These are phyloP conservation scores for Drosophila ogumai DNA, from an alignment of 1,140 invertebrate species.

Conservation along the genomic window DNA sequence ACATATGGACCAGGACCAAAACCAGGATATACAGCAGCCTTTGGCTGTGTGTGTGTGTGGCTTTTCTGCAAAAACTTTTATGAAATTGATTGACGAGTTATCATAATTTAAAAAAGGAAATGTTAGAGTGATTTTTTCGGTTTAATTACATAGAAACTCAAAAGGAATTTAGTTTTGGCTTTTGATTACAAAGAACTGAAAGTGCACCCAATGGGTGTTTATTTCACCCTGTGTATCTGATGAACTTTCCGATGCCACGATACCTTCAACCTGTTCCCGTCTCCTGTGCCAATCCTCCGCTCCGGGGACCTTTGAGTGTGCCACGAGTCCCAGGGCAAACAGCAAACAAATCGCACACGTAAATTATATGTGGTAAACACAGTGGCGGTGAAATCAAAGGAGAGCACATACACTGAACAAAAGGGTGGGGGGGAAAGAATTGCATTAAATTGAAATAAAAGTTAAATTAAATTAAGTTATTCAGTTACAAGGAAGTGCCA, in stretches of 20 bases:
- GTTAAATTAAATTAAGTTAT: neutral
- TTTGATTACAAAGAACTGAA: conserved; percentile 19
- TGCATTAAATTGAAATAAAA: too few species aligned
- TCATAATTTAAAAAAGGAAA: neutral
- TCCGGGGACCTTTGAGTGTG: conserved; percentile 17
- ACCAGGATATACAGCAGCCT: neutral
- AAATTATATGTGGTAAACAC: conserved; percentile 44
- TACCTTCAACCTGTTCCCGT: neutral
- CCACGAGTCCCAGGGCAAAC: conserved; percentile 13
- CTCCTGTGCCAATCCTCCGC: neutral
- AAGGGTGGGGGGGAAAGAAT: neutral
- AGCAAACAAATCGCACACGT: conserved; percentile 44
- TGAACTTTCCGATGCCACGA: conserved; percentile 1
- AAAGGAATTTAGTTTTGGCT: neutral
- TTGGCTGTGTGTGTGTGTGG: neutral
- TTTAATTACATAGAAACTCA: neutral
- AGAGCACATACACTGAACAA: neutral
- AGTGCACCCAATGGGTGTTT: conserved; percentile 5
- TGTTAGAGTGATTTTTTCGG: too few species aligned
- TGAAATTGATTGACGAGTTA: conserved; percentile 4
- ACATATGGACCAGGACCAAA: conserved; percentile 47
- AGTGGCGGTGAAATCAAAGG: conserved; percentile 22
- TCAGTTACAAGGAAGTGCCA: neutral
- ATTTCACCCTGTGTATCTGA: neutral
- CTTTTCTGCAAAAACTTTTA: neutral